These are phyloP conservation scores for Gallinago paraguaiae DNA, from an alignment of 2,113 vertebrate species.

Conservation along the genomic window DNA sequence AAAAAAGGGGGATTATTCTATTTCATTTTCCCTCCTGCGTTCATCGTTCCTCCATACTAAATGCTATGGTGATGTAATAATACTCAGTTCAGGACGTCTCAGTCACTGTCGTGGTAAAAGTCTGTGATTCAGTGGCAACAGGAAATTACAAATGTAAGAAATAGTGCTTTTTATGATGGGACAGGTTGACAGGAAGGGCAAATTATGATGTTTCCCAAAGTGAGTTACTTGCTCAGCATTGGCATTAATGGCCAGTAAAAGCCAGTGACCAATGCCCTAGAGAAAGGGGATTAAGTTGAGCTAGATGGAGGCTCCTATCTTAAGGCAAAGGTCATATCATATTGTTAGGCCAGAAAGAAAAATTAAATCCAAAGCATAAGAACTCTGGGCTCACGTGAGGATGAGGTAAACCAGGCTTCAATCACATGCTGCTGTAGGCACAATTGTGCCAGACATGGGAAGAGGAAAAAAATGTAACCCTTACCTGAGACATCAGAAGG, in stretches of 20 bases:
- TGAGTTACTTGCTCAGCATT: neutral
- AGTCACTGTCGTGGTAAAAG: neutral
- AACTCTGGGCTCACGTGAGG: neutral
- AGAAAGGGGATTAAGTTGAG: neutral
- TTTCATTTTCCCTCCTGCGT: neutral
- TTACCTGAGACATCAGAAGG: neutral
- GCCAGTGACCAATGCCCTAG: accelerated
- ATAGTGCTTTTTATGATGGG: neutral
- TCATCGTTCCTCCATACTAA: neutral
- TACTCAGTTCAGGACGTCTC: neutral
- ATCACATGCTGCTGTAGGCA: neutral
- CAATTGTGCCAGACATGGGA: neutral
- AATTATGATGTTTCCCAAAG: neutral
- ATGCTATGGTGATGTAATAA: neutral
- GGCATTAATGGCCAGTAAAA: neutral
- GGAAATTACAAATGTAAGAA: neutral
- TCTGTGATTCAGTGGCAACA: neutral
- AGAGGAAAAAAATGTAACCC: neutral
- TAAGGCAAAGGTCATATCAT: neutral
- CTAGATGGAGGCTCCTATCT: neutral
- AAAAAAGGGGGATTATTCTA: neutral
- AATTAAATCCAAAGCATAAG: neutral
- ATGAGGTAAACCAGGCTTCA: neutral
- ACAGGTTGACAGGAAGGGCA: neutral
- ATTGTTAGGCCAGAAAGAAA: neutral